phyloP scores from a whole-genome alignment of 1,140 invertebrate species.

The Drosophila subobscura region DNA sequence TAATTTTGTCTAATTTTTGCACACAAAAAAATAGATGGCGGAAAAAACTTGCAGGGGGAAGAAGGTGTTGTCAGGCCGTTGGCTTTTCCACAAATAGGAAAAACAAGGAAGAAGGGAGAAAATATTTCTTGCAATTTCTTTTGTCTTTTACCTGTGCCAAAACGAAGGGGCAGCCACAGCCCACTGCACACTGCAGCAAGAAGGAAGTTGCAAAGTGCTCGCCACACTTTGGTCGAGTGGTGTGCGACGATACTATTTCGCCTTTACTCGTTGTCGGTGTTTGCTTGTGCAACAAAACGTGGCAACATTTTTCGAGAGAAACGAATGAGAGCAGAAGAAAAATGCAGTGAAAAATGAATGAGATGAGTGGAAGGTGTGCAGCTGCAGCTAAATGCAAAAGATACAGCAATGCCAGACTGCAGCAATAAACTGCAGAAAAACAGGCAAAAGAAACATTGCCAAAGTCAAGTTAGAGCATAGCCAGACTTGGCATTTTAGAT shows the following conservation, averaged over 20 bases:
- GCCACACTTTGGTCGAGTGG: not conserved
- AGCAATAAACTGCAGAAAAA: too few species aligned
- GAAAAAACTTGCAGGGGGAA: slow-evolving; percentile 8
- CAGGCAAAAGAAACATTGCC: too few species aligned
- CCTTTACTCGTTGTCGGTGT: not conserved
- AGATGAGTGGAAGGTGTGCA: too few species aligned
- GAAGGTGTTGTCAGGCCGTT: slow-evolving; percentile 15
- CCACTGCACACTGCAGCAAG: slow-evolving; percentile 44
- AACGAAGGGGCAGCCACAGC: slow-evolving; percentile 45
- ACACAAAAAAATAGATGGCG: slow-evolving; percentile 18
- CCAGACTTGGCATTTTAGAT: too few species aligned
- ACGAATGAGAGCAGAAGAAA: too few species aligned
- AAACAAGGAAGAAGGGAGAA: not conserved
- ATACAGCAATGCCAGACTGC: too few species aligned
- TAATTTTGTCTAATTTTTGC: slow-evolving; percentile 71
- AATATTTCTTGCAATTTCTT: slow-evolving; percentile 36
- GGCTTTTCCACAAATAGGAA: slow-evolving; percentile 13
- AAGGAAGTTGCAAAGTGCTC: slow-evolving; percentile 51
- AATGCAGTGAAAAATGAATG: too few species aligned
- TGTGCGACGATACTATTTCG: slow-evolving; percentile 1
- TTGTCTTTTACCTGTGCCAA: slow-evolving; percentile 42
- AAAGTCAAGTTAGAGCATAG: too few species aligned
- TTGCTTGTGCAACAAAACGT: slow-evolving; percentile 27
- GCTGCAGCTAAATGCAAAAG: too few species aligned
- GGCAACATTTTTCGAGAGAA: slow-evolving; percentile 7